A percentile compares a stretch with the other conserved stretches of the same genome.
Conservation (phyloP, 2,797 vertebrate species). For the Parambassis ranga region DNA sequence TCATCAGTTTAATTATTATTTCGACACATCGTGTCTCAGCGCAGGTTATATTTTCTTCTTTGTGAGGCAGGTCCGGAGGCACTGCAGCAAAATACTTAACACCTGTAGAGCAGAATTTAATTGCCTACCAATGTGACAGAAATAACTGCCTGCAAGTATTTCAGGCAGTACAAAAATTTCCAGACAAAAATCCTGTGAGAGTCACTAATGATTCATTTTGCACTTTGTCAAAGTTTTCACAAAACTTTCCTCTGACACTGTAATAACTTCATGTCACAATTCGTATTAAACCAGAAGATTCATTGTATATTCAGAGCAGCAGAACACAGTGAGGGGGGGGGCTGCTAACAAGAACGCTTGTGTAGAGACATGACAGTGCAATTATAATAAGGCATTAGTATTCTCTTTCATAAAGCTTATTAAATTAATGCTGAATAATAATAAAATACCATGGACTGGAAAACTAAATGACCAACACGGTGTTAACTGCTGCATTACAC, state of each 20-base stretch:
- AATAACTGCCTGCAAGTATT: constrained; percentile 51
- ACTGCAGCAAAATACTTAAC: constrained; percentile 26
- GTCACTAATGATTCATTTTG: constrained; percentile 57
- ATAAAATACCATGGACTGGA: background rate
- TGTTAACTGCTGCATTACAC: background rate
- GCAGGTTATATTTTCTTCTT: background rate
- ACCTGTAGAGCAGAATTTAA: constrained; percentile 55
- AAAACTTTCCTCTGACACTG: constrained; percentile 40
- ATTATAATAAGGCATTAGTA: constrained; percentile 5
- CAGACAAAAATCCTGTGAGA: constrained; percentile 42
- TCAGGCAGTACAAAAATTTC: constrained; percentile 6
- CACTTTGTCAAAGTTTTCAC: constrained; percentile 52
- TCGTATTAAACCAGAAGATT: constrained; percentile 22
- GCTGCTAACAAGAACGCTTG: constrained; percentile 27
- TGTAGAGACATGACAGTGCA: constrained; percentile 16
- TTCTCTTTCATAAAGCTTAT: background rate
- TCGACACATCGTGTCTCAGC: background rate
- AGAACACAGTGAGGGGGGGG: background rate
- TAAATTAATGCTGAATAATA: constrained; percentile 1
- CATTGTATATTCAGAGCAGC: background rate
- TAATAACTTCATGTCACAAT: constrained; percentile 46
- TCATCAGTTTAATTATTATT: background rate
- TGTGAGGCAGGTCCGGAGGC: background rate
- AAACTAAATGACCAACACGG: background rate
- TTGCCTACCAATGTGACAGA: constrained; percentile 55